A percentile compares a stretch with the other conserved stretches of the same genome.
These are phyloP conservation scores for Nesospiza acunhae DNA, from an alignment of 2,113 vertebrate species.

Conservation along the genomic window DNA sequence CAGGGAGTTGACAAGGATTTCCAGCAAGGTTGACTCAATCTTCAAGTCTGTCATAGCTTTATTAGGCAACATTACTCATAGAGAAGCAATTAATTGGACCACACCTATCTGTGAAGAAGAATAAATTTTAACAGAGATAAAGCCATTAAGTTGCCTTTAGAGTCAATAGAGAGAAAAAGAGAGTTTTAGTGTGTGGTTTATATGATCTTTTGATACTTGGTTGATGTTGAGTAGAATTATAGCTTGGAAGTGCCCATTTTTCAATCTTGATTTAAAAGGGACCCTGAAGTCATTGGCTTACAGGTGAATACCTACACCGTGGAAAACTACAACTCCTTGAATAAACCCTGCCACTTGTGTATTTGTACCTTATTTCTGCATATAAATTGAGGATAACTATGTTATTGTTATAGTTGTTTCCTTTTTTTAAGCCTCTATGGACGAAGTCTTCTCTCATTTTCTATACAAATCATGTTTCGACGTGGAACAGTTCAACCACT, in stretches of 20 bases:
- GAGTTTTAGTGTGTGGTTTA: background rate
- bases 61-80: background rate
- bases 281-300: background rate
- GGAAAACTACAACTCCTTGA: background rate
- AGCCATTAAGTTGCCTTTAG: background rate
- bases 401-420: background rate
- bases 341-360: background rate
- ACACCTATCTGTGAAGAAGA: background rate
- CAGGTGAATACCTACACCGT: rapidly evolving
- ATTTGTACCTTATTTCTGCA: background rate
- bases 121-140: background rate
- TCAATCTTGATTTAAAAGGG: background rate
- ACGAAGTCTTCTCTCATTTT: background rate
- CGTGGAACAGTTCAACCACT: background rate
- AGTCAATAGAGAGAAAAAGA: background rate
- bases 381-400: background rate
- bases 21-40: background rate
- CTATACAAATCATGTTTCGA: background rate
- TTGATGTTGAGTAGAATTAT: background rate
- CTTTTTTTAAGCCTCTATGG: background rate
- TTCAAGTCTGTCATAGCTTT: background rate
- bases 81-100: background rate
- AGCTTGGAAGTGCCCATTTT: background rate
- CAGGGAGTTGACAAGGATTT: background rate
- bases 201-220: background rate